A percentile compares a stretch with the other conserved stretches of the same genome.
phyloP scores from a whole-genome alignment of 2,797 vertebrate genomes.

The Rhynchotus rufescens region DNA sequence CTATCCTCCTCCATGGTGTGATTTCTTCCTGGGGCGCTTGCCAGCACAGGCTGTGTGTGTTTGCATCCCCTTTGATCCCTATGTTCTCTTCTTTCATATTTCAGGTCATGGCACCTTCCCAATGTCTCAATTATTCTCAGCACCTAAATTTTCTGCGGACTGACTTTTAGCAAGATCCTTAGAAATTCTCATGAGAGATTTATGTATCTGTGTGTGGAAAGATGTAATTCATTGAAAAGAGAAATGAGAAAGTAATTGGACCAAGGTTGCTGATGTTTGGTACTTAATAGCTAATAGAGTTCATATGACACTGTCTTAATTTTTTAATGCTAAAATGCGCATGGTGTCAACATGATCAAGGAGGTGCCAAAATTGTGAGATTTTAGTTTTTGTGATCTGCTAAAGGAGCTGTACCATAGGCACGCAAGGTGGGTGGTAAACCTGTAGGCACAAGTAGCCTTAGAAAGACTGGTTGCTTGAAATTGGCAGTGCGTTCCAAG shows the following conservation, averaged over 20 bases:
- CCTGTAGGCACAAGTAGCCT: background rate
- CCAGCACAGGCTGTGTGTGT: background rate
- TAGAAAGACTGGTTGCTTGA: background rate
- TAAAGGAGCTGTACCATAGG: background rate
- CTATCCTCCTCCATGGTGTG: background rate
- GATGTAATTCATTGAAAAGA: background rate
- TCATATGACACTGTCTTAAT: background rate
- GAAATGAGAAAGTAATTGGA: background rate
- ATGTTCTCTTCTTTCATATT: background rate
- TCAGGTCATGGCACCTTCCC: background rate
- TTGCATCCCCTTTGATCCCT: background rate
- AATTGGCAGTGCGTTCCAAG: background rate
- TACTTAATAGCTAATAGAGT: background rate
- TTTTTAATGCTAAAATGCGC: background rate
- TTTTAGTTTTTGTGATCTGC: background rate
- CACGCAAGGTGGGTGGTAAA: background rate
- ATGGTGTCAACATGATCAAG: background rate
- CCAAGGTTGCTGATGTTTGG: background rate
- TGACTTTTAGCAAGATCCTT: background rate
- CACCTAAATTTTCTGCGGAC: background rate
- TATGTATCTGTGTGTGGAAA: background rate
- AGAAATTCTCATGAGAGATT: background rate
- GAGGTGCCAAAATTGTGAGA: background rate
- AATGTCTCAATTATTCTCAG: background rate
- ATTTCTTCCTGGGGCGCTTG: conserved; percentile 11